Conservation (phyloP, 2,797 vertebrate species). For the Catamblyrhynchus diadema region DNA sequence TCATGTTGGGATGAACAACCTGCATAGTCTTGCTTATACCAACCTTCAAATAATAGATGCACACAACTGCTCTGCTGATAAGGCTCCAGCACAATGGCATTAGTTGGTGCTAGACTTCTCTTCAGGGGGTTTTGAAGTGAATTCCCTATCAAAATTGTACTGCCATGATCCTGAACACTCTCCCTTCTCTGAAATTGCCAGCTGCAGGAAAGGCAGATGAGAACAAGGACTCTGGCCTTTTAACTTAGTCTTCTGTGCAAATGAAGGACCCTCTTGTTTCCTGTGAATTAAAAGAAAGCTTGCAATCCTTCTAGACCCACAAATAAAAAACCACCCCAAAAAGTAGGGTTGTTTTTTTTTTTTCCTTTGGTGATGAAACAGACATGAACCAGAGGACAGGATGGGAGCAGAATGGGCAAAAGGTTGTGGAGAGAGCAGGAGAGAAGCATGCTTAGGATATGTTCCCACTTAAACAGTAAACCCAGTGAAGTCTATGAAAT, state of each 20-base stretch:
- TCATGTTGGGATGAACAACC: background rate
- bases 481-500: background rate
- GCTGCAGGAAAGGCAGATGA: background rate
- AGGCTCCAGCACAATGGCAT: background rate
- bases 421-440: background rate
- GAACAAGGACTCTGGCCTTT: background rate
- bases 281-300: background rate
- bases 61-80: background rate
- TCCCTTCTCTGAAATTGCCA: background rate
- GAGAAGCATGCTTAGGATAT: background rate
- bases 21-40: background rate
- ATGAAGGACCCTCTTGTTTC: background rate
- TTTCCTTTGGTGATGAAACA: background rate
- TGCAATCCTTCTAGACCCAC: background rate
- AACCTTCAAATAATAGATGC: background rate
- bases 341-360: background rate
- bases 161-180: background rate
- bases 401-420: background rate
- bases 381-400: background rate
- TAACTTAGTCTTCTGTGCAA: background rate
- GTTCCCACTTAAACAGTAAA: background rate
- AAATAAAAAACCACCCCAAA: fast-evolving
- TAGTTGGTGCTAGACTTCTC: background rate
- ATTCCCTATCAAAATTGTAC: background rate
- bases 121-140: background rate